phyloP scores from a whole-genome alignment of 2,797 vertebrate genomes.

The Eptatretus atami region DNA sequence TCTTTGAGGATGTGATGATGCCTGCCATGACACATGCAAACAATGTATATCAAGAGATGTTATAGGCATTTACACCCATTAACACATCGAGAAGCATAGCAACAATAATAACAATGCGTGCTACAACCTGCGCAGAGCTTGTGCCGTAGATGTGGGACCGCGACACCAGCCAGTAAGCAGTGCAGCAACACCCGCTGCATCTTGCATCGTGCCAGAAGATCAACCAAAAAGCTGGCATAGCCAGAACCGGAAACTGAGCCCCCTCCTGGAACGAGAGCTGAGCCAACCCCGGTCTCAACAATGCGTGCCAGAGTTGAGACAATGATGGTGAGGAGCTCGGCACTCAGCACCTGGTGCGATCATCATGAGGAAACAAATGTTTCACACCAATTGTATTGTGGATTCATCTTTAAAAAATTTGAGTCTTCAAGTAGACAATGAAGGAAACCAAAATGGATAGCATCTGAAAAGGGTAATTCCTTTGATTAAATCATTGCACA shows the following conservation, averaged over 20 bases:
- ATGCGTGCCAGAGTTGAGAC: conserved; percentile 65
- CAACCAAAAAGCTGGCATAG: conserved; percentile 39
- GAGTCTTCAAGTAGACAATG: too few species aligned
- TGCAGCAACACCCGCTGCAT: conserved; percentile 91
- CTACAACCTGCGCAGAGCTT: conserved; percentile 12
- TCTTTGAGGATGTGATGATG: too few species aligned
- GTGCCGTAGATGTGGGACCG: conserved; percentile 39
- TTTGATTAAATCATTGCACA: too few species aligned
- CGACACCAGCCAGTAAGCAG: conserved; percentile 72
- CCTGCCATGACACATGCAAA: too few species aligned
- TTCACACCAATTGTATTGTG: too few species aligned
- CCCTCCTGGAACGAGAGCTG: conserved; percentile 14
- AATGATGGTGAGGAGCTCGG: conserved; percentile 68
- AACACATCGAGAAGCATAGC: too few species aligned
- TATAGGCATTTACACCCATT: too few species aligned
- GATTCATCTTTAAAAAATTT: too few species aligned
- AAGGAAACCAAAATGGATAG: too few species aligned
- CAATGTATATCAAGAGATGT: too few species aligned
- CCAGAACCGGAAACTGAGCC: conserved; percentile 1
- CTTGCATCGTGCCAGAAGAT: conserved; percentile 85
- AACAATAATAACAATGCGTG: not conserved
- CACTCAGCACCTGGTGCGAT: conserved; percentile 23
- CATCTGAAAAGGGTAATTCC: too few species aligned
- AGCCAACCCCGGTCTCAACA: conserved; percentile 26
- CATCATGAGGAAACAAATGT: too few species aligned